phyloP scores from a whole-genome alignment of 2,797 vertebrate species.

The Gastrophryne carolinensis region DNA sequence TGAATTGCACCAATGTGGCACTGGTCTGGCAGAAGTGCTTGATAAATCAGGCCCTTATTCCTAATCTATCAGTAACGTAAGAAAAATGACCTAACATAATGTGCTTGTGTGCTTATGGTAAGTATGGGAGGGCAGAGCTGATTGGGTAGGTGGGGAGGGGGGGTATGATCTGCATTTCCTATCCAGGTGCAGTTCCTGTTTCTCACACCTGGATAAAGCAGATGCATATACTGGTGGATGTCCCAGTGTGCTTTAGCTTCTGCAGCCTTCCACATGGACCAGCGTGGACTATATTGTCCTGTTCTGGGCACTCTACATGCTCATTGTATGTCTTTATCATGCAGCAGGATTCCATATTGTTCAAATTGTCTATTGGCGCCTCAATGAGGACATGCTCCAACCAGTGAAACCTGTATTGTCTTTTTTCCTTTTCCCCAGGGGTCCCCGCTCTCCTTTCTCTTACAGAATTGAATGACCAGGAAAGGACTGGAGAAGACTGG shows the following conservation, averaged over 20 bases:
- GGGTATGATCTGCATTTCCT: no score
- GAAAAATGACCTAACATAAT: no score
- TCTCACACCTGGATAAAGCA: not conserved
- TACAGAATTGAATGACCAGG: constrained; percentile 4
- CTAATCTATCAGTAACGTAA: no score
- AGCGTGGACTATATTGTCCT: not conserved
- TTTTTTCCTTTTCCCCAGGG: not conserved
- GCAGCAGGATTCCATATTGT: not conserved
- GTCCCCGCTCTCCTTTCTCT: not conserved
- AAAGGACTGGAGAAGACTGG: no score
- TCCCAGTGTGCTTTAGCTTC: no score
- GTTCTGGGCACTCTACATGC: not conserved
- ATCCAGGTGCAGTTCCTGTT: not conserved
- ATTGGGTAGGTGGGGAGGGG: no score
- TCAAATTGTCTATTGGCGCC: not conserved
- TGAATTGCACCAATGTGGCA: no score
- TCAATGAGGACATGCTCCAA: not conserved
- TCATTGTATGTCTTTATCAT: not conserved
- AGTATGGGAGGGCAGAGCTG: no score
- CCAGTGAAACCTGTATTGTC: not conserved
- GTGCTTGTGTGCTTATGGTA: no score
- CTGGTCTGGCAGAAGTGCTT: no score
- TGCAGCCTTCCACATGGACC: not conserved
- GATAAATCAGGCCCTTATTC: no score
- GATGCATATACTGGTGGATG: not conserved